Percentiles rank a stretch among this genome's conserved stretches.
phyloP scores from a whole-genome alignment of 2,113 vertebrate species.

The Pomatostomus ruficeps region DNA sequence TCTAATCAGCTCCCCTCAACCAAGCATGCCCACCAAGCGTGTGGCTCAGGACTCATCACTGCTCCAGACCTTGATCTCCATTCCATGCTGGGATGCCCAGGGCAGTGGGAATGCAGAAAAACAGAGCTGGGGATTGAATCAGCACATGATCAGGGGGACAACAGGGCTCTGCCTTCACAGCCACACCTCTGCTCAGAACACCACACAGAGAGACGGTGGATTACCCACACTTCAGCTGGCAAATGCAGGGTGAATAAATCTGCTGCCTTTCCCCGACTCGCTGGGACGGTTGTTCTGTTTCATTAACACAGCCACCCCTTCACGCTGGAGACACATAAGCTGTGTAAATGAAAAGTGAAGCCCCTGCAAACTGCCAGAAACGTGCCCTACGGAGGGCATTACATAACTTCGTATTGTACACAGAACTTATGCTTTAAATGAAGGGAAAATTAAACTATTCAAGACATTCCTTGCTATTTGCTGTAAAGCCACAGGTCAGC shows the following conservation, averaged over 20 bases:
- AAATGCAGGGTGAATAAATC: neutral
- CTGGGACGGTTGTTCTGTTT: neutral
- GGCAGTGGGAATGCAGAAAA: neutral
- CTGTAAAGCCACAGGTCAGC: neutral
- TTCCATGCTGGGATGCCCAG: neutral
- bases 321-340: neutral
- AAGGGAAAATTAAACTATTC: conserved; percentile 15
- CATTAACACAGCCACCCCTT: neutral
- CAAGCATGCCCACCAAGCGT: neutral
- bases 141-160: neutral
- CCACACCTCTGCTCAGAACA: neutral
- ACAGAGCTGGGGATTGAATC: neutral
- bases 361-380: neutral
- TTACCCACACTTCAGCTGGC: neutral
- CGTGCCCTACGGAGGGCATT: neutral
- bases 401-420: neutral
- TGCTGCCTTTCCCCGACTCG: neutral
- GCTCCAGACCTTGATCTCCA: neutral
- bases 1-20: conserved; percentile 1
- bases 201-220: accelerated
- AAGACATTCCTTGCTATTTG: neutral
- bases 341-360: neutral
- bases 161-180: neutral
- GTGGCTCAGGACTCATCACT: neutral
- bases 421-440: conserved; percentile 13